A percentile compares a stretch with the other conserved stretches of the same genome.
phyloP scores from a whole-genome alignment of 2,113 vertebrate genomes.

The Girardinichthys multiradiatus region DNA sequence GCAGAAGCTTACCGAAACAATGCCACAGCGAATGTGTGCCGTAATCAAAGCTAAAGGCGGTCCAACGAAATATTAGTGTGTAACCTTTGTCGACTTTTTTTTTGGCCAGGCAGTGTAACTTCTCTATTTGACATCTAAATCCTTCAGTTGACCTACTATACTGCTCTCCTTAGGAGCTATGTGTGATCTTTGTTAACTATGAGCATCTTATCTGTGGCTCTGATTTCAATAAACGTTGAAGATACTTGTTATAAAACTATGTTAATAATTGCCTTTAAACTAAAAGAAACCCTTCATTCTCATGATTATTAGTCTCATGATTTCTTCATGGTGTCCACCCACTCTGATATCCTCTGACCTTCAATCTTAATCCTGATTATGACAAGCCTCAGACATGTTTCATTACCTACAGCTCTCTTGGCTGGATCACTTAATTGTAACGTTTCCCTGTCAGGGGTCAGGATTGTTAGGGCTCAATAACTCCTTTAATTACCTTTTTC shows the following conservation, averaged over 20 bases:
- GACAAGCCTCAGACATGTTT: conserved; percentile 17
- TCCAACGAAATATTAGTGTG: no score
- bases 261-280: conserved; percentile 1
- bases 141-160: conserved; percentile 6
- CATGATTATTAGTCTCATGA: conserved; percentile 25
- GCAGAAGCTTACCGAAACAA: no score
- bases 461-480: conserved; percentile 50
- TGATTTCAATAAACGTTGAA: conserved; percentile 3
- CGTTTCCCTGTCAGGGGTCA: conserved; percentile 33
- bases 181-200: conserved; percentile 1
- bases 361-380: conserved; percentile 8
- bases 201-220: not conserved
- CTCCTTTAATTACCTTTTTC: conserved; percentile 60
- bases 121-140: not conserved
- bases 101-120: no score
- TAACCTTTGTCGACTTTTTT: no score
- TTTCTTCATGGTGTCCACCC: not conserved
- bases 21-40: no score
- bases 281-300: conserved; percentile 1
- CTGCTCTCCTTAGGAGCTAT: not conserved
- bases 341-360: conserved; percentile 10
- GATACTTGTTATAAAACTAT: conserved; percentile 29
- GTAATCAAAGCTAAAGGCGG: no score
- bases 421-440: conserved; percentile 29
- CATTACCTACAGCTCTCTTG: conserved; percentile 20